Percentiles rank a stretch among this genome's conserved stretches.
These are phyloP conservation scores for Erebia aethiops DNA, from an alignment of 2,888 invertebrate species.

Conservation along the genomic window DNA sequence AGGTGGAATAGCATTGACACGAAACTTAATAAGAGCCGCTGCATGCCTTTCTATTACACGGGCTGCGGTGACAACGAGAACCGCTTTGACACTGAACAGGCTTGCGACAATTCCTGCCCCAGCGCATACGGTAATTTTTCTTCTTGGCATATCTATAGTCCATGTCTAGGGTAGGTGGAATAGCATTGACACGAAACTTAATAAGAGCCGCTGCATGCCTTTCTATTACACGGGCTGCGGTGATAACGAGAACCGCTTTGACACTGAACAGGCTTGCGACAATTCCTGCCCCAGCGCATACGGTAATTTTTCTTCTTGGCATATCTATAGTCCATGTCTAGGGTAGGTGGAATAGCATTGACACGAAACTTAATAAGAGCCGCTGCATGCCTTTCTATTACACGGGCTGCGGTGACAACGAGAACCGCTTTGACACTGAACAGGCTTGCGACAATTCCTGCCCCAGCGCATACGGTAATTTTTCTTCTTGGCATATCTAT, in stretches of 20 bases:
- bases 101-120: constrained; percentile 91
- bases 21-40: constrained; percentile 86
- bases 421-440: constrained; percentile 90
- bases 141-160: too few species aligned
- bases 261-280: constrained; percentile 88
- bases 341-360: too few species aligned
- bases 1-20: too few species aligned
- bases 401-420: constrained; percentile 95
- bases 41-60: constrained; percentile 96
- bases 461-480: constrained; percentile 89
- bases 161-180: too few species aligned
- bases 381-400: constrained; percentile 97
- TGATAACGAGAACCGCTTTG: constrained; percentile 94
- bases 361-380: constrained; percentile 80
- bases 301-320: constrained; percentile 85
- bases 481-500: too few species aligned
- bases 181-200: too few species aligned
- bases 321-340: too few species aligned
- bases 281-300: constrained; percentile 89
- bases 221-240: constrained; percentile 97
- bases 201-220: constrained; percentile 92
- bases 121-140: constrained; percentile 86
- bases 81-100: constrained; percentile 88
- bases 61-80: constrained; percentile 96
- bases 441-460: constrained; percentile 90